These are phyloP conservation scores for Gorsachius goisagi DNA, from an alignment of 2,113 vertebrate genomes.

Conservation along the genomic window DNA sequence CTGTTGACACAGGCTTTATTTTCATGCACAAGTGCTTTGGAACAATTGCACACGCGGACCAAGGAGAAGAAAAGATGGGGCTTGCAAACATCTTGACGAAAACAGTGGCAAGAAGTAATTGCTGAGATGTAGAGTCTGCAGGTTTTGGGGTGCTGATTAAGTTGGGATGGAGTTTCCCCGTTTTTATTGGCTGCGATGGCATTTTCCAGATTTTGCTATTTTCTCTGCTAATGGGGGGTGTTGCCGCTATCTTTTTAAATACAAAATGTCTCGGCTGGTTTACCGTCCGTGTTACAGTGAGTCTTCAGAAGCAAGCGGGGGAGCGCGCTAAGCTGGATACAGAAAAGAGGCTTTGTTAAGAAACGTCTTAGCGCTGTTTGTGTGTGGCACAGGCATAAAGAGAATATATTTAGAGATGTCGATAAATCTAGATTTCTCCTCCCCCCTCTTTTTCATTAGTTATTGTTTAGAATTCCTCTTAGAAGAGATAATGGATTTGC, in stretches of 20 bases:
- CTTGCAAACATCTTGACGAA: background rate
- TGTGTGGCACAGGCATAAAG: background rate
- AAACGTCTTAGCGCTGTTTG: background rate
- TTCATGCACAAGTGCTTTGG: conserved; percentile 33
- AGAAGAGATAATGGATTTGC: conserved; percentile 14
- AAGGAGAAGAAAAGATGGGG: background rate
- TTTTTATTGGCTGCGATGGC: background rate
- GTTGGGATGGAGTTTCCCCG: background rate
- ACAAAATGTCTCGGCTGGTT: background rate
- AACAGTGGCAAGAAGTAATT: background rate
- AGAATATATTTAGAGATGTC: background rate
- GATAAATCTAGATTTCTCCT: background rate
- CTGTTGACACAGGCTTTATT: background rate
- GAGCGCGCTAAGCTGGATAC: background rate
- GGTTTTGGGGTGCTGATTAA: background rate
- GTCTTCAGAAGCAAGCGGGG: background rate
- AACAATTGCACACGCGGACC: background rate
- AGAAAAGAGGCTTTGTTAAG: background rate
- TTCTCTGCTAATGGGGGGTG: background rate
- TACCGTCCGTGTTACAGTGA: background rate
- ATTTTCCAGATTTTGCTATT: background rate
- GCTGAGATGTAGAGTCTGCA: accelerated
- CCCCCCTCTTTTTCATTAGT: background rate
- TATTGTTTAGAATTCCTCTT: conserved; percentile 5
- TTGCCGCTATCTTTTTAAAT: background rate